Evolutionary conservation across 2,113 vertebrate species (phyloP).

Genomic region (Lynx canadensis): DNA sequence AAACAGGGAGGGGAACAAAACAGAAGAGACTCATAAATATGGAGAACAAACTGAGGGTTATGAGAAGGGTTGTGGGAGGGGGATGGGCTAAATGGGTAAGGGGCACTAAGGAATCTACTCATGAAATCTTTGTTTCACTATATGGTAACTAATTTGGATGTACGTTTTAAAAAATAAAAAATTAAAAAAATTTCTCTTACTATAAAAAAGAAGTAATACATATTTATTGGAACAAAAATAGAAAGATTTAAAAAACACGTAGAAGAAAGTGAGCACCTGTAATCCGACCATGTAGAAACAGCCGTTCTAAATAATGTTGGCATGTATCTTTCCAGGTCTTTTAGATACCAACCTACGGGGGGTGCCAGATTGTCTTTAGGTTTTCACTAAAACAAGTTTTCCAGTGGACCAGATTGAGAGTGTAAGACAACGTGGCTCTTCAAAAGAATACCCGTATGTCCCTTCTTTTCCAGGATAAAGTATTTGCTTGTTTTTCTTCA

Average conservation of each 20-base stretch:
- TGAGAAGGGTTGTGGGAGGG: no score
- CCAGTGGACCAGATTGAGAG: not conserved
- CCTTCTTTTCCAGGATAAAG: not conserved
- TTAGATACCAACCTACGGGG: accelerated
- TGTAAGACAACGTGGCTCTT: not conserved
- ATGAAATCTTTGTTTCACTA: no score
- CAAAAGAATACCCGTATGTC: not conserved
- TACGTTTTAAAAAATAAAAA: no score
- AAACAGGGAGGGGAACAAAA: no score
- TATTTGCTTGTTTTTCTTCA: not conserved
- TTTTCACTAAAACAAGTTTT: not conserved
- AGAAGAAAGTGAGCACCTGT: not conserved
- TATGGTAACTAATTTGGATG: no score
- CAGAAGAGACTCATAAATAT: no score
- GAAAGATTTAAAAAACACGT: not conserved
- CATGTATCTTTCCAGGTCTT: not conserved
- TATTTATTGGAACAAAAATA: not conserved
- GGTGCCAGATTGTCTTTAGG: not conserved
- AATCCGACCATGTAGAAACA: accelerated
- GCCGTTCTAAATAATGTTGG: accelerated
- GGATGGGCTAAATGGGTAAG: no score
- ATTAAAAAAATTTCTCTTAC: no score
- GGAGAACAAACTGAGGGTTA: no score
- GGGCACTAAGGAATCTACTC: no score
- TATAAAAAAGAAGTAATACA: not conserved